A percentile compares a stretch with the other conserved stretches of the same genome.
Conservation (phyloP, 1,140 invertebrate genomes). For the Andricus grossulariae region DNA sequence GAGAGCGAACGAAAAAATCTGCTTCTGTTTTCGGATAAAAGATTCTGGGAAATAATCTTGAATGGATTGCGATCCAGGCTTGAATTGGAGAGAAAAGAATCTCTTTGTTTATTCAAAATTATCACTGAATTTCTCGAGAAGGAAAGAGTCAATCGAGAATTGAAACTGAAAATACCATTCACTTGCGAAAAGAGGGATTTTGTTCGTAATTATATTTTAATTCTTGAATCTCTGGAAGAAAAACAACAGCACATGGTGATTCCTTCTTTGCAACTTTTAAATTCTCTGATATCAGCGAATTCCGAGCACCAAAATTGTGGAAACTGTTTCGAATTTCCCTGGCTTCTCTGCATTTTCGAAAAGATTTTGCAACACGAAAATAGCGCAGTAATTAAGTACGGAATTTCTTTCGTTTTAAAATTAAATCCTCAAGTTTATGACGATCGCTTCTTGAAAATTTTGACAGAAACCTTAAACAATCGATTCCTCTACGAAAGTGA, state of each 20-base stretch:
- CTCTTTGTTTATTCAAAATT: conserved; percentile 65
- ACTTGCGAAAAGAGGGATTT: conserved; percentile 38
- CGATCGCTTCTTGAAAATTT: conserved; percentile 53
- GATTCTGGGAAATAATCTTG: conserved; percentile 57
- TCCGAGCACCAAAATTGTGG: conserved; percentile 48
- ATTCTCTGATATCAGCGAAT: conserved; percentile 58
- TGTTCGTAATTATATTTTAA: conserved; percentile 66
- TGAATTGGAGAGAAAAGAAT: conserved; percentile 64
- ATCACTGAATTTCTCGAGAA: conserved; percentile 53
- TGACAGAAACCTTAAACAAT: conserved; percentile 60
- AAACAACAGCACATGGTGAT: conserved; percentile 79
- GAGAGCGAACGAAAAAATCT: background rate
- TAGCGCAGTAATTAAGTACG: conserved; percentile 71
- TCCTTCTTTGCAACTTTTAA: conserved; percentile 73
- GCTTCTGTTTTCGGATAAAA: conserved; percentile 34
- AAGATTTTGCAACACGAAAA: conserved; percentile 73
- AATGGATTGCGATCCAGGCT: conserved; percentile 48
- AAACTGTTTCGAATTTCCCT: conserved; percentile 60
- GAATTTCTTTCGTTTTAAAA: conserved; percentile 61
- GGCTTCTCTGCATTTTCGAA: conserved; percentile 71
- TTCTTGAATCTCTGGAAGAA: conserved; percentile 79
- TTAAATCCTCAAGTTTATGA: conserved; percentile 47
- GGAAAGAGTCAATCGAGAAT: background rate
- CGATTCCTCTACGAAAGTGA: conserved; percentile 61
- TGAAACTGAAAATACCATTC: conserved; percentile 52